Conservation (phyloP, 2,113 vertebrate genomes). For the Emydura subglobosa region DNA sequence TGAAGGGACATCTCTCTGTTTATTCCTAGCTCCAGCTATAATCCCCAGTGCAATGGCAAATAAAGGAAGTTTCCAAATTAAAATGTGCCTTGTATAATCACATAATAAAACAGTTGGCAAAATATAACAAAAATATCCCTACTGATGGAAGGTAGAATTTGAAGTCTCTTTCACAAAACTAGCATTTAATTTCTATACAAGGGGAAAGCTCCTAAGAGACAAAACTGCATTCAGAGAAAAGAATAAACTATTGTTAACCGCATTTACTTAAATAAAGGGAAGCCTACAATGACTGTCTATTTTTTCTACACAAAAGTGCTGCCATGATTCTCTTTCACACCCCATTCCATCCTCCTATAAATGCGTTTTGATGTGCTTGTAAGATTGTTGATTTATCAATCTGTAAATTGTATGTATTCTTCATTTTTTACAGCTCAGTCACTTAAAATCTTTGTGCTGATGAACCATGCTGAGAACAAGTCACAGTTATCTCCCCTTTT, state of each 20-base stretch:
- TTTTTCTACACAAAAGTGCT: constrained; percentile 44
- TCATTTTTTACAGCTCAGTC: constrained; percentile 20
- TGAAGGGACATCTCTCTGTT: constrained; percentile 28
- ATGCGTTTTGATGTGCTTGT: neutral
- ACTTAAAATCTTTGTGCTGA: neutral
- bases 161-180: constrained; percentile 37
- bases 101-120: constrained; percentile 58
- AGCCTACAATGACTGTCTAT: constrained; percentile 43
- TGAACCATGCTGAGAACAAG: neutral
- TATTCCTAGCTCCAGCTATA: constrained; percentile 37
- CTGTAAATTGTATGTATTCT: neutral
- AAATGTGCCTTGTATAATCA: constrained; percentile 56
- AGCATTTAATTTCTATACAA: constrained; percentile 32
- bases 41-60: neutral
- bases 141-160: constrained; percentile 6
- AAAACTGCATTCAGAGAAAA: constrained; percentile 48
- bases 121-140: constrained; percentile 43
- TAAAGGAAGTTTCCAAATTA: constrained; percentile 53
- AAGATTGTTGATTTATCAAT: constrained; percentile 35
- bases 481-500: neutral
- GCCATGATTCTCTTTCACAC: constrained; percentile 28
- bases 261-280: constrained; percentile 49
- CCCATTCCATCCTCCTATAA: neutral
- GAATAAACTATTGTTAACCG: constrained; percentile 54
- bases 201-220: constrained; percentile 30